Percentiles rank a stretch among this genome's conserved stretches.
phyloP scores from a whole-genome alignment of 2,888 invertebrate species.

The Leptogaster cylindrica region DNA sequence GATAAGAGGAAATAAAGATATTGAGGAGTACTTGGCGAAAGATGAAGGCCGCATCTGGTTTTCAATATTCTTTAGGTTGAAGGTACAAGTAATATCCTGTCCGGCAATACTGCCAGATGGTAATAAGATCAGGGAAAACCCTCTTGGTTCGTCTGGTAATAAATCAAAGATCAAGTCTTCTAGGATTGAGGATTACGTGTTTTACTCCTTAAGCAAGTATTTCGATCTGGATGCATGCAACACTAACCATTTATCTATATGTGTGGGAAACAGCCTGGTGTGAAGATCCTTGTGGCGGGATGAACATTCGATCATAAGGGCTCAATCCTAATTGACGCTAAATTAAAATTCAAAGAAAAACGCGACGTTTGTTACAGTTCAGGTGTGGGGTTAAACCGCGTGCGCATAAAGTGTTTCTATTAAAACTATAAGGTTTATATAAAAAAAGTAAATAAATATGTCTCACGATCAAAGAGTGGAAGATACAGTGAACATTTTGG shows the following conservation, averaged over 20 bases:
- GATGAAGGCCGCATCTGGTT: no score
- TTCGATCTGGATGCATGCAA: neutral
- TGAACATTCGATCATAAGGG: neutral
- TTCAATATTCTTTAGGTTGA: no score
- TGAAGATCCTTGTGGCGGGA: neutral
- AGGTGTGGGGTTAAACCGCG: neutral
- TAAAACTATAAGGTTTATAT: neutral
- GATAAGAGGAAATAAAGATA: no score
- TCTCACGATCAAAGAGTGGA: neutral
- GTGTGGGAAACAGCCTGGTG: neutral
- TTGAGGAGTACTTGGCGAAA: no score
- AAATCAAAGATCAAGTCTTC: neutral
- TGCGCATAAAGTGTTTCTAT: neutral
- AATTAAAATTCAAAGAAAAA: neutral
- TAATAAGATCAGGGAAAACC: neutral
- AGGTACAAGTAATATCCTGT: no score
- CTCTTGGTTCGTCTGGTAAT: neutral
- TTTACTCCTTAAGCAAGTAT: slow-evolving; percentile 1
- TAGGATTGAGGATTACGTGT: neutral
- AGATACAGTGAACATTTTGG: neutral
- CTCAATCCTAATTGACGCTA: neutral
- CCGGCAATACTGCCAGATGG: no score
- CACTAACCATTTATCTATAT: neutral
- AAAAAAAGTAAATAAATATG: neutral
- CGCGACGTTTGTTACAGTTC: neutral